These are phyloP conservation scores for Cydia splendana DNA, from an alignment of 1,140 invertebrate genomes.

Conservation along the genomic window DNA sequence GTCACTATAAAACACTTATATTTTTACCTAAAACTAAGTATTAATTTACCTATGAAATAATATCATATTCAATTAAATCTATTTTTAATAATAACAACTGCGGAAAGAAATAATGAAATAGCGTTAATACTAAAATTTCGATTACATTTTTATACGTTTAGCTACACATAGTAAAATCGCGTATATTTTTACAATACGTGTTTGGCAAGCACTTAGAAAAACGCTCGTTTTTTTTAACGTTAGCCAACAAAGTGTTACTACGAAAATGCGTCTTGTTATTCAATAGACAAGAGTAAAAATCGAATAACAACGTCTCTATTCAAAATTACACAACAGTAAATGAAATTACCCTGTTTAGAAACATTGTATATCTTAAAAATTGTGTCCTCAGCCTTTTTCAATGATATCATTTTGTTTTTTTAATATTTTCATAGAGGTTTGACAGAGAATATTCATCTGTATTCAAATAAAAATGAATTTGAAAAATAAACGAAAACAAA, in stretches of 20 bases:
- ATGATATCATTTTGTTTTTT: constrained; percentile 72
- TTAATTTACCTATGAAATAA: constrained; percentile 60
- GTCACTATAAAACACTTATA: constrained; percentile 64
- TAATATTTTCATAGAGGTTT: constrained; percentile 52
- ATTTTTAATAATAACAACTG: constrained; percentile 42
- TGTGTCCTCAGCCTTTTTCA: constrained; percentile 77
- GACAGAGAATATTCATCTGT: constrained; percentile 49
- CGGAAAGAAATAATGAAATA: constrained; percentile 18
- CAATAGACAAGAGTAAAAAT: constrained; percentile 63
- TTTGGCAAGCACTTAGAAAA: constrained; percentile 21
- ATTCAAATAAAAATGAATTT: constrained; percentile 18
- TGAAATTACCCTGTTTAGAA: constrained; percentile 76
- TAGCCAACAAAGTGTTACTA: constrained; percentile 27
- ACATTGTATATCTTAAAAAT: constrained; percentile 79
- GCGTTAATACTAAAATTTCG: constrained; percentile 26
- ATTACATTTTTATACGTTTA: constrained; percentile 38
- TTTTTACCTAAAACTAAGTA: constrained; percentile 51
- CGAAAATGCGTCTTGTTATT: constrained; percentile 42
- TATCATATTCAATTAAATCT: constrained; percentile 41
- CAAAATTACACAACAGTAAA: constrained; percentile 75
- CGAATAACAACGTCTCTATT: constrained; percentile 70
- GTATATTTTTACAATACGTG: constrained; percentile 3
- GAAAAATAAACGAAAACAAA: constrained; percentile 30
- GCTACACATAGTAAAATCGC: constrained; percentile 36
- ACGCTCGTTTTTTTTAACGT: constrained; percentile 20